Evolutionary conservation across 2,888 invertebrate species (phyloP), one percentile per base, ranked within the genome.

Genomic region (Pyrocoelia pectoralis): DNA sequence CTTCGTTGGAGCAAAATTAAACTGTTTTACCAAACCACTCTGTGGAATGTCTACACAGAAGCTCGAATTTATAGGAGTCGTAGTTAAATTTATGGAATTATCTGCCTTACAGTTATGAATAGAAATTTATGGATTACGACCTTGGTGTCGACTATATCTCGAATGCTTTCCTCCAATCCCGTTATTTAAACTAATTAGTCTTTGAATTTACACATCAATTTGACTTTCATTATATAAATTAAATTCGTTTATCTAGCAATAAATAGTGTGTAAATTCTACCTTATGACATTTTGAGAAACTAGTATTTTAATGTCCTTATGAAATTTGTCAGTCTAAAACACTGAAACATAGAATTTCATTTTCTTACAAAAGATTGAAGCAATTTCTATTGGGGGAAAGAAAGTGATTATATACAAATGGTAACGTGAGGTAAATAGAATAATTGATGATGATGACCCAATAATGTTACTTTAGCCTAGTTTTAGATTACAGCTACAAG

Each of bases 31-130:
- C 43, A 59, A 58, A 58, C 55, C 59, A 53, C 54, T 50, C 59
- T 59, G 59, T 51, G 58, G 56, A 59, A 58, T 63, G 57, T 54
- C 63, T 63, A 58, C 63, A 63, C 50, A 55, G 56, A 14, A 58
- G 48, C 40, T 24, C 51, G 51, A 59, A 64, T 64, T 55, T 59
- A 59, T 64, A 51, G 50, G 41, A 59, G 56, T 43, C 40, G 14
- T 24, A 46, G 56, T 54, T 54, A 41, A 63, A 63, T 58, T 58
- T 58, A 53, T 56, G 48, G 43, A 63, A 58, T 53, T 58, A 63
- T 48, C 56, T 56, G 24, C 40, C 50, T 50, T 52, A 52, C 24
- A 49, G 54, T 54, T 60, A 60, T 60, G 54, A 54, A 54, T 60
- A 46, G 54, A 53, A 54, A 54, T 60, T 48, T 60, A 60, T 60